Evolutionary conservation across 2,113 vertebrate species (phyloP), one percentile per base, ranked within the genome.

Genomic region (Cettia cetti): DNA sequence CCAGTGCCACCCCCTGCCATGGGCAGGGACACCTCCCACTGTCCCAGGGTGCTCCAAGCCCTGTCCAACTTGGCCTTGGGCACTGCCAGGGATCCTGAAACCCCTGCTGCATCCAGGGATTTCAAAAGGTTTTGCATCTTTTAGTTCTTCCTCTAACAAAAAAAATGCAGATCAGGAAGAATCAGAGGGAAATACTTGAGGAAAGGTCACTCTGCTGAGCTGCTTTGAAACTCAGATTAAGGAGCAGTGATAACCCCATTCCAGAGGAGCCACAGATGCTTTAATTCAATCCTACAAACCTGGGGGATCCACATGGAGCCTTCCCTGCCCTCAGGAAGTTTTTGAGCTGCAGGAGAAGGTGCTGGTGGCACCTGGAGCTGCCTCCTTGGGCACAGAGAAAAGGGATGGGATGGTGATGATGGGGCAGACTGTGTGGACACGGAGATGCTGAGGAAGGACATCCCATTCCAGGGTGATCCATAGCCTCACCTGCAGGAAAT

Each of bases 121-220:
- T 13, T 7, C 59, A 42, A 42, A 42, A 14, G 40, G 15, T 47
- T 10, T 10, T 47, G 45, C 19, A 3, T 47, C 80, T 70, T 71
- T 82, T 17, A 56, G 39, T n/a, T 82, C 49, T 69, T 88, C 33
- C 39, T 66, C 37, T 47, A 44, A 14, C 8, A 69, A 65, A 21
- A 19, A 57, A 59, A 59, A 59, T 28, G 75, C 72, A 86, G 64
- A 84, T 78, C 92, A 90, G 75, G 84, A 79, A 47, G 78, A 84
- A 70, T 47, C 71, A n/a, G 60, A 82, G 82, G 49, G 85, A 95
- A 89, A 79, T 21, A 60, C 72, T 68, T 14, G 59, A 76, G 65
- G 69, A 92, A 94, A 96, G 89, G 93, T 96, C 87, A 71, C 63
- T 87, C 63, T 54, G 45, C 69, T 37, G 72, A 77, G 71, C 31